These are phyloP conservation scores for Caenorhabditis zanzibari DNA, from an alignment of 2,888 invertebrate genomes.

Conservation along the genomic window DNA sequence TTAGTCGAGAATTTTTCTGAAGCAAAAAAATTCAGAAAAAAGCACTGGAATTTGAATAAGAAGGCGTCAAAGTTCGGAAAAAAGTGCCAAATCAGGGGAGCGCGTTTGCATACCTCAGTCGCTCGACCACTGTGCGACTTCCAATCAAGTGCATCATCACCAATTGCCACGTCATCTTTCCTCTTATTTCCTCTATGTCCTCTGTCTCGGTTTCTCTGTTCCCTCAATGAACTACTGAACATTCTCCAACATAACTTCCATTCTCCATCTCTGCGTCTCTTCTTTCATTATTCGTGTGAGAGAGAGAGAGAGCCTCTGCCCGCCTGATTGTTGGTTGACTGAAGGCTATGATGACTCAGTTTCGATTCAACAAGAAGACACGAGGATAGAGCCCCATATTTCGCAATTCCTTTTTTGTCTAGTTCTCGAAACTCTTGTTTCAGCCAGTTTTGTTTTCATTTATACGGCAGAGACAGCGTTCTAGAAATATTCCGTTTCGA, in stretches of 20 bases:
- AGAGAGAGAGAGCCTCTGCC: conserved; percentile 28
- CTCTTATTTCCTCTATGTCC: neutral
- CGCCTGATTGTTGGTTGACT: conserved; percentile 53
- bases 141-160: conserved; percentile 43
- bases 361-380: conserved; percentile 45
- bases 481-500: neutral
- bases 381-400: conserved; percentile 42
- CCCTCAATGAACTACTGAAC: conserved; percentile 44
- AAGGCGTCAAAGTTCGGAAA: too few relatives aligned
- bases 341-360: conserved; percentile 47
- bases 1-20: too few relatives aligned
- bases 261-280: conserved; percentile 41
- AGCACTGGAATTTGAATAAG: too few relatives aligned
- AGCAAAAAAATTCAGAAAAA: too few relatives aligned
- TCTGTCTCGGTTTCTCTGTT: conserved; percentile 21
- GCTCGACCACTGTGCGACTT: too few relatives aligned
- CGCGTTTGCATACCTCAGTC: too few relatives aligned
- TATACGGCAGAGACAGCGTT: neutral
- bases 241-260: conserved; percentile 17
- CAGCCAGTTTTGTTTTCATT: conserved; percentile 20
- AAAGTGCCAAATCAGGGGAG: too few relatives aligned
- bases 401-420: conserved; percentile 52
- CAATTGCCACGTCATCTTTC: conserved; percentile 42
- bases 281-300: conserved; percentile 11
- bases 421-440: conserved; percentile 19